Conservation (phyloP, 1,140 invertebrate species). For the Tetramorium parvispinum region DNA sequence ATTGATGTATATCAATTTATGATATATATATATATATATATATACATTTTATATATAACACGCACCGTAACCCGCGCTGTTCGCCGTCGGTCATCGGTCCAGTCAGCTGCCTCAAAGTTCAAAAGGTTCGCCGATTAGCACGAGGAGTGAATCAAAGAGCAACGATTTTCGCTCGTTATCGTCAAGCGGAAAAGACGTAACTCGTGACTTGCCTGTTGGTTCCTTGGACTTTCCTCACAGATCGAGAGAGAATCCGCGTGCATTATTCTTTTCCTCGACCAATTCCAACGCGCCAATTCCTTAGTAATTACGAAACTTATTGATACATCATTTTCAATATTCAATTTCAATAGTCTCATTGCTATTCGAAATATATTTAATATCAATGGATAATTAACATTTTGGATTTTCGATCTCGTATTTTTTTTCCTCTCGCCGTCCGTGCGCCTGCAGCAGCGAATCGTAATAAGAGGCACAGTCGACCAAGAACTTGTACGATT, state of each 20-base stretch:
- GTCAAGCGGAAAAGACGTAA: not conserved
- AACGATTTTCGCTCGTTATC: slow-evolving; percentile 22
- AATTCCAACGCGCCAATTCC: not conserved
- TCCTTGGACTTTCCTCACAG: not conserved
- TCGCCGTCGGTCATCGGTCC: slow-evolving; percentile 30
- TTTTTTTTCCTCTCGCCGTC: not conserved
- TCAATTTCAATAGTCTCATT: not conserved
- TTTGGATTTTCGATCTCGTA: not conserved
- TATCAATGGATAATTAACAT: not conserved
- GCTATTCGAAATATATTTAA: not conserved
- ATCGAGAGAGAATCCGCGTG: too few species aligned
- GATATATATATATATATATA: too few species aligned
- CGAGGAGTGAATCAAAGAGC: slow-evolving; percentile 6
- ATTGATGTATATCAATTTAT: not conserved
- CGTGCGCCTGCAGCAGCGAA: not conserved
- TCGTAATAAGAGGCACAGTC: slow-evolving; percentile 29
- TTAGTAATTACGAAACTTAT: not conserved
- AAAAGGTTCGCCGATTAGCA: slow-evolving; percentile 22
- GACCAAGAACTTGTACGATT: slow-evolving; percentile 6
- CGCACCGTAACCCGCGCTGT: too few species aligned
- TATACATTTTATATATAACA: too few species aligned
- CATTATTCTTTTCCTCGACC: not conserved
- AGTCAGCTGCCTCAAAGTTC: slow-evolving; percentile 27
- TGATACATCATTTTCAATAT: not conserved
- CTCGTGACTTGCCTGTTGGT: not conserved